Base-by-base conservation (phyloP, 2,888 invertebrate species). In the Syritta pipiens region DNA sequence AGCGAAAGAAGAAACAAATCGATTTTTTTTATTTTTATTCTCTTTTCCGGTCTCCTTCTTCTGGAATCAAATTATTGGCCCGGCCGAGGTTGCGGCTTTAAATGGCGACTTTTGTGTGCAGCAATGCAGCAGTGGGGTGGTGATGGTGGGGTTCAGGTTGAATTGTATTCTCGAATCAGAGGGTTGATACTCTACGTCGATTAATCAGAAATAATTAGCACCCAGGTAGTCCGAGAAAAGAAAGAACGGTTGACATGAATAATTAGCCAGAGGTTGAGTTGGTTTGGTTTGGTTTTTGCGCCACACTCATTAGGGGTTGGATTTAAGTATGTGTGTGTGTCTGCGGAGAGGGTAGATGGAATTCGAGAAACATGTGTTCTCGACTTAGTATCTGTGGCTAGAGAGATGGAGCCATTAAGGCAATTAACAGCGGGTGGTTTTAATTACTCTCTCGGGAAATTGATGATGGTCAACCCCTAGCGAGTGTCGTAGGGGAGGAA, bases 41-140 rank as follows among this genome's bases (percentile, higher is more conserved):
- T 5, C 14, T 42, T 46, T 53, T 19, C 22, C n/a, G 12, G 3
- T 55, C 40, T 26, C 3, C 1, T 14, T 49, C 19, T 14, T 3
- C 1, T 37, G 46, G 12, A 14, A 26, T 10, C 26, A 24, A 9
- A 24, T 12, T 3, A n/a, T 19, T 5, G n/a, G 7, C n/a, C 9
- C 28, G 28, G 7, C n/a, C 2, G n/a, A 20, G 44, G 20, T 22
- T 42, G 9, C 9, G n/a, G 1, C 1, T 42, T n/a, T 20, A 1
- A 12, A 10, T 12, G 44, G 7, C 12, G 14, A 9, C 24, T 24
- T 17, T 26, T 24, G 51, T 60, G 74, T 74, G 74, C 74, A 67
- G 67, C 74, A 68, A 68, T 75, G 68, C 75, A 55, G 60, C 32
- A 40, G 48, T n/a, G n/a, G n/a, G n/a, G n/a, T n/a, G n/a, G n/a